These are phyloP conservation scores for Aricia artaxerxes DNA, from an alignment of 2,888 invertebrate genomes.

Conservation along the genomic window DNA sequence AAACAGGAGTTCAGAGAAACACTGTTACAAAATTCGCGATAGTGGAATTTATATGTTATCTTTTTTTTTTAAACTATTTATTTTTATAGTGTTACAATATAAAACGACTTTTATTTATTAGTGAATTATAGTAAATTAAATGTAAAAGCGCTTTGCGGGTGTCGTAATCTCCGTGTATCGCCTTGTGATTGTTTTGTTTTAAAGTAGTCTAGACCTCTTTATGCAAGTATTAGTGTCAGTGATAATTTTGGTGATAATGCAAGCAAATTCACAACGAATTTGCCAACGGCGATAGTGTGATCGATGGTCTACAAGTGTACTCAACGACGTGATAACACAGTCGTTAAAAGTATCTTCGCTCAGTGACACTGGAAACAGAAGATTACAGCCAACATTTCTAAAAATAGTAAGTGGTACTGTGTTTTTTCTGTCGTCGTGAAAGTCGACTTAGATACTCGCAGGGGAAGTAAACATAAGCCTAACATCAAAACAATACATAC, in stretches of 20 bases:
- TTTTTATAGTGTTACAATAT: constrained; percentile 76
- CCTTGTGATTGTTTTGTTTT: constrained; percentile 74
- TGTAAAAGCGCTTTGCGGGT: constrained; percentile 64
- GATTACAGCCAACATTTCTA: constrained; percentile 74
- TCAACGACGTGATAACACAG: constrained; percentile 64
- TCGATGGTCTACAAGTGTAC: constrained; percentile 62
- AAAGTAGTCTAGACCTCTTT: constrained; percentile 61
- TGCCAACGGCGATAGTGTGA: constrained; percentile 58
- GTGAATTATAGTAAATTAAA: constrained; percentile 76
- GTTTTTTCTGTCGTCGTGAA: background rate
- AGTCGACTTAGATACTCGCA: background rate
- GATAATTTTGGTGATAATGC: constrained; percentile 67
- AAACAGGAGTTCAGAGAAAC: constrained; percentile 71
- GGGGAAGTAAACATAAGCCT: background rate
- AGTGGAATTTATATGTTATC: constrained; percentile 76
- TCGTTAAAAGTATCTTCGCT: constrained; percentile 56
- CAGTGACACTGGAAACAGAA: constrained; percentile 72
- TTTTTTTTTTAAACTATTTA: constrained; percentile 73
- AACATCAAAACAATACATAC: background rate
- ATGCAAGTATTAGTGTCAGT: constrained; percentile 68
- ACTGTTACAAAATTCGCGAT: constrained; percentile 74
- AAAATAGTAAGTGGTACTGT: constrained; percentile 72
- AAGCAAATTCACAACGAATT: constrained; percentile 47
- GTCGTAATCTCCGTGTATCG: constrained; percentile 69
- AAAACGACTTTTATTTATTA: constrained; percentile 75